Base-by-base conservation (phyloP, 2,113 vertebrate species). In the Circaetus gallicus region DNA sequence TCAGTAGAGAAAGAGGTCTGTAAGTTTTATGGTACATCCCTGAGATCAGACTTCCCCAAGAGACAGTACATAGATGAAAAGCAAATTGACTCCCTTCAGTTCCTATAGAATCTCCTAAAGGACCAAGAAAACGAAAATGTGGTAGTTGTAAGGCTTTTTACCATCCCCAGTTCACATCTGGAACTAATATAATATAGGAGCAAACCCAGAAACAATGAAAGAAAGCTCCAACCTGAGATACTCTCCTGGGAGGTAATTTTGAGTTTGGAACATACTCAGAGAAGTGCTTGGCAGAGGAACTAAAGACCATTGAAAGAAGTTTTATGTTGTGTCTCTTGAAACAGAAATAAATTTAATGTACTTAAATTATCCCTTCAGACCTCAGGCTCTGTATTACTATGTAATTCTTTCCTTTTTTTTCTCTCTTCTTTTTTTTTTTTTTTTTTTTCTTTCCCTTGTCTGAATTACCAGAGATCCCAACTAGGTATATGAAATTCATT, bases 291-390 rank as follows among this genome's bases (percentile, higher is more conserved):
- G 86, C 93, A 94, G 70, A 69, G 80, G 53, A 96, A 95, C 83
- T 95, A 19, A 96, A 79, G 95, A 49, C 25, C 20, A 26, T 12
- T 82, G 77, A 73, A 79, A 91, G 36, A 93, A 94, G 49, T 96
- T 97, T 97, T 94, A 89, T 91, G 77, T 94, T 76, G 65, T 95
- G 73, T 91, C 81, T 89, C 77, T 94, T 94, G 91, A 91, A 96
- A 91, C 34, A 91, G 79, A 95, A 97, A 93, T 89, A 87, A 92
- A 93, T 96, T 72, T 89, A 82, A 84, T 66, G 52, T 83, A 72
- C 61, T 91, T 94, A 87, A 97, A 91, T 92, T 94, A 93, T 72
- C 56, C 81, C 28, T 89, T 86, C 45, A 87, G 73, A 89, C 56
- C 43, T 89, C 78, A 82, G 77, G 40, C 31, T 95, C 9, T 71